Evolutionary conservation across 2,888 invertebrate species (phyloP), one percentile per base, ranked within the genome.

Genomic region (Dioctria rufipes): DNA sequence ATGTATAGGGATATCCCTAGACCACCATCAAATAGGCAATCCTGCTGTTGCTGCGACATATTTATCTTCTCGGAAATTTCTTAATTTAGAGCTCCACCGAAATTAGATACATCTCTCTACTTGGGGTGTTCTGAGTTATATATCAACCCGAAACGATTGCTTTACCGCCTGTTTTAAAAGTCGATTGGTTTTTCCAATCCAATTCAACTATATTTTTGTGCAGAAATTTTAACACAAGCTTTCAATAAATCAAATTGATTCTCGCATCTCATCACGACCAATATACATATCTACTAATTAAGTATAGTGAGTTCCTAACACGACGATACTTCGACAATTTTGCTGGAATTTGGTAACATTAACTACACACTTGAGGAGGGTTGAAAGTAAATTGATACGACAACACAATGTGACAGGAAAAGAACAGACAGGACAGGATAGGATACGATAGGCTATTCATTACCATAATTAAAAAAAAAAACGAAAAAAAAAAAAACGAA

Each of bases 11-110:
- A 25, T 25, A 25, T 25, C 25, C 25, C 25, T 25, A 25, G 25
- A 25, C 25, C 25, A 25, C 25, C 25, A 25, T 25, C 25, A 25
- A 25, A 25, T 25, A 25, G 25, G 25, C 25, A 25, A 25, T 25
- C 25, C 25, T 25, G 25, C 25, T 25, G 25, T 11, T 3, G 42
- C 71, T 11, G 39, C 37, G 61, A 61, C 61, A 13, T 11, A 61
- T 66, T 66, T 66, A 66, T 71, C 69, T 25, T 25, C 49, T n/a
- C 6, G 42, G 73, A 46, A 58, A 73, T 40, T 58, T 73, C 73
- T 73, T 73, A 73, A 73, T 73, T 73, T 73, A 73, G 73, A 73
- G 58, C 73, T 69, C 69, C 54, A 69, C 51, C 69, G 13, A 60
- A 73, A 58, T 73, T 73, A 73, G 58, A 73, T 54, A 42, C 58